phyloP scores from a whole-genome alignment of 1,140 invertebrate genomes.

The Neelides sp. region DNA sequence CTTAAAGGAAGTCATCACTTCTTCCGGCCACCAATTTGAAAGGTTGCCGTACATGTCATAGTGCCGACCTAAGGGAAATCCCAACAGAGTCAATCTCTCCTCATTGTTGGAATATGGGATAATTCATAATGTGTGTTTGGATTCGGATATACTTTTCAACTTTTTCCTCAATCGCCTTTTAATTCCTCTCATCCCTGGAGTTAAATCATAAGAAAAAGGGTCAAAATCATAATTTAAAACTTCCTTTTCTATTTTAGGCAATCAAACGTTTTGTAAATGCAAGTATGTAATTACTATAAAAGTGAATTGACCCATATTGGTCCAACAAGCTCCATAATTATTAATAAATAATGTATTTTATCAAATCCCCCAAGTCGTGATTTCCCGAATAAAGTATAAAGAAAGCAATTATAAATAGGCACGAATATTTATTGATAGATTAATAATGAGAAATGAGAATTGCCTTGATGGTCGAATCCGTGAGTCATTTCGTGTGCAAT shows the following conservation, averaged over 20 bases:
- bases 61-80: slow-evolving; percentile 18
- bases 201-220: not conserved
- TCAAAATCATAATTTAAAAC: no score
- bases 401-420: no score
- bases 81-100: slow-evolving; percentile 34
- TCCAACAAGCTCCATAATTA: no score
- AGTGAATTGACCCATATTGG: no score
- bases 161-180: no score
- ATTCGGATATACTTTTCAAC: no score
- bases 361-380: slow-evolving; percentile 3
- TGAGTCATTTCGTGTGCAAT: slow-evolving; percentile 46
- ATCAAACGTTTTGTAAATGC: no score
- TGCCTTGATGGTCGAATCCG: slow-evolving; percentile 42
- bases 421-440: slow-evolving; percentile 2
- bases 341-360: slow-evolving; percentile 1
- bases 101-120: no score
- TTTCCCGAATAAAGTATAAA: no score
- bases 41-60: slow-evolving; percentile 44
- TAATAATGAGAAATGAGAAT: not conserved
- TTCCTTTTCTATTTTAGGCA: no score
- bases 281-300: no score
- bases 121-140: no score
- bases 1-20: slow-evolving; percentile 40
- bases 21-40: slow-evolving; percentile 43
- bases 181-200: slow-evolving; percentile 31